Evolutionary conservation across 1,140 invertebrate species (phyloP), one percentile per base, ranked within the genome.

Genomic region (Drosophila serrata): DNA sequence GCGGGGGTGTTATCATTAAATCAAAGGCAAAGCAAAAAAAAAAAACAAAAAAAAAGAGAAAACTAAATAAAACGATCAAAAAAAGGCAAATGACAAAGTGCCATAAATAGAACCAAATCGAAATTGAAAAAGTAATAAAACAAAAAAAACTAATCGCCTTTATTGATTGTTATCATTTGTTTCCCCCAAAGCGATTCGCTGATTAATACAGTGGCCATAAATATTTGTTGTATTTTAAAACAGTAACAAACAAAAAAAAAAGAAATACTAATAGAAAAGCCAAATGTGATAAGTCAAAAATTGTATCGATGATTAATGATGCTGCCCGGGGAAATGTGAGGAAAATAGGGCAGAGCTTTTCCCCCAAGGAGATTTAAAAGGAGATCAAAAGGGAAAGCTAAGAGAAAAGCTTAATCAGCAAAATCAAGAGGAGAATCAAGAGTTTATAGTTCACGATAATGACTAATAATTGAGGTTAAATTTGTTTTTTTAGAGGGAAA

Each of bases 151-250:
- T 74, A 82, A 82, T 82, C 69, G 75, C 58, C 59, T 68, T 68
- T 75, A 78, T 64, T 78, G 79, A 79, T 74, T 82, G 74, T 68
- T 72, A 39, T 81, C 70, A 70, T 56, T 75, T 65, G 61, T 49
- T 82, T 84, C 48, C 76, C 76, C 61, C 79, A 56, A 76, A 46
- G 48, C 48, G 72, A 74, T 67, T 64, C 57, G 76, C 75, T 69
- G 64, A 70, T 70, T 70, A 67, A 64, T 64, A 33, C n/a, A 42
- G 13, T 24, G 15, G 37, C 13, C 60, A 51, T 24, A 67, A 46
- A 45, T 27, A 56, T 29, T 35, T 67, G 42, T 46, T 67, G 31
- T 45, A 4, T n/a, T 55, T 62, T 62, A n/a, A 33, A 31, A 37
- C 49, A 53, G 17, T 7, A 65, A 17, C 22, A 29, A 45, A 24